Evolutionary conservation across 2,888 invertebrate genomes (phyloP), one percentile per base, ranked within the genome.

Genomic region (Cheiracanthium punctorium): DNA sequence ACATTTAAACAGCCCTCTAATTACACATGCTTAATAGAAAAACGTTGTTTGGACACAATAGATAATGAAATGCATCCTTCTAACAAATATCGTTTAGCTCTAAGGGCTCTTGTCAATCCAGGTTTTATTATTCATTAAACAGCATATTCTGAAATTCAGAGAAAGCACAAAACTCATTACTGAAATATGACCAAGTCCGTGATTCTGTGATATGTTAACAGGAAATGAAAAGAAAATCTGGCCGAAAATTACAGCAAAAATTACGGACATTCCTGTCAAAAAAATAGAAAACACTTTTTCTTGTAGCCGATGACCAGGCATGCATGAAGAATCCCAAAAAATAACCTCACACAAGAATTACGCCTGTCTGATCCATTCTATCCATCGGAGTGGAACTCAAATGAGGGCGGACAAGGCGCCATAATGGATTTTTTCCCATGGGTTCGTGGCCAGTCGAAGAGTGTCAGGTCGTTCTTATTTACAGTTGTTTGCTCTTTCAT

Each of bases 331-430:
- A 58, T 4, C 4, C 20, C 58, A 12, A 58, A 58, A 58, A 58
- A 58, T 58, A 58, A 58, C 58, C 24, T 24, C 24, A 58, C 20
- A 24, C 24, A 58, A 58, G 58, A 58, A 58, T 58, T 58, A 58
- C 17, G 24, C 24, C 58, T 12, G 58, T 58, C 58, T 12, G 58
- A 58, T 58, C 58, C 58, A 58, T 17, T 58, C 24, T 58, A 17
- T 7, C 58, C 58, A 24, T 24, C 24, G 58, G 58, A 58, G 24
- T 58, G 58, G n/a, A 58, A 58, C 58, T 5, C 4, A 4, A 24
- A 58, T 24, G 58, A n/a, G 24, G 24, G 4, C 58, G 58, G 58
- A 58, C 58, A 58, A 58, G 58, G 58, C 58, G 24, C 0, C 48
- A 24, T 20, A 58, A 58, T 58, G 58, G 12, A 4, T 37, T 20